Base-by-base conservation (phyloP, 2,113 vertebrate species). In the Scomber colias region DNA sequence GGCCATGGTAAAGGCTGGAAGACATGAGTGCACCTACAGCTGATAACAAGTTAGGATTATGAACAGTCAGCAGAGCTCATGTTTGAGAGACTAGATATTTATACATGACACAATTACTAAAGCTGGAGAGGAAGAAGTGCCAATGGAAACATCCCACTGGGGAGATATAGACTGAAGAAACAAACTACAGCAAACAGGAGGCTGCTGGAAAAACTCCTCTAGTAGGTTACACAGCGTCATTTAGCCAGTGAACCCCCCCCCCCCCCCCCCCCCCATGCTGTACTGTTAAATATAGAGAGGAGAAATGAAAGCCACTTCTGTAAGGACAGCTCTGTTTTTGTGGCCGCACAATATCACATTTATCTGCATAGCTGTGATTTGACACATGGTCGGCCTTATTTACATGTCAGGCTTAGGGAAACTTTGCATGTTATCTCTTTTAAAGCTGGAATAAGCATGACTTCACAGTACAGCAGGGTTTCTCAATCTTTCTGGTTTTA, bases 61-160 rank as follows among this genome's bases (percentile, higher is more conserved):
- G 10, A 40, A 8, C 15, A 31, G 35, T 67, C 24, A 57, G 59
- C 19, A n/a, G 40, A 83, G 61, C 11, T 75, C 35, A 16, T 45
- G 11, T 69, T 48, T 75, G 8, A 71, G 35, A 68, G 15, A 4
- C 2, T 2, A n/a, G 66, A 71, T 78, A 78, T 86, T 55, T 69
- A 65, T 74, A 56, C 50, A 49, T 50, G 66, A 81, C 86, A 81
- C 65, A 0, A 14, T 77, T 75, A 2, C 72, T 80, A 75, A 80
- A 82, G 31, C 56, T 55, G 56, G 67, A 61, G 11, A 60, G 61
- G 35, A 81, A 35, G 19, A 56, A 15, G 65, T 0, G 9, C 14
- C 0, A 59, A 30, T n/a, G 53, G 71, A 85, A 87, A 1, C 21
- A 35, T 82, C 49, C 44, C 67, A 68, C 48, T 4, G 3, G 10